Evolutionary conservation across 53 echinoderm and acorn worm genomes (phyloP).

Genomic region (Patiria pectinifera): DNA sequence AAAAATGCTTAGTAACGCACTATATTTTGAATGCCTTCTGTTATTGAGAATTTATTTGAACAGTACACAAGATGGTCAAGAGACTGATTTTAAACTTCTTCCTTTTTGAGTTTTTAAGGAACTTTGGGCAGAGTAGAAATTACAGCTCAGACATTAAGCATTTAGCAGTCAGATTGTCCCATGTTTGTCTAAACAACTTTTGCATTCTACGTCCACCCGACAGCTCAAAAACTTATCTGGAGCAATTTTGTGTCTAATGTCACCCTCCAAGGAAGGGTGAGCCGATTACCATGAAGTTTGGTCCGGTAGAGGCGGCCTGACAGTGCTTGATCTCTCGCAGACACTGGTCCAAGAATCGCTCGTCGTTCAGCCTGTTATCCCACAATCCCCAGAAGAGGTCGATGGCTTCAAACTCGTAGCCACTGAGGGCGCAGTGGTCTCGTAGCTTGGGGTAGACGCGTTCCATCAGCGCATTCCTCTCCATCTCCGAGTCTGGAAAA

Average conservation of each 20-base stretch:
- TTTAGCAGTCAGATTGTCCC: too few relatives aligned
- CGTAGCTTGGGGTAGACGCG: conserved; percentile 89
- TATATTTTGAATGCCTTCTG: too few relatives aligned
- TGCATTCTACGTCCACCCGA: neutral
- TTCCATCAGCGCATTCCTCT: conserved; percentile 88
- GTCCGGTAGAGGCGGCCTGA: conserved; percentile 88
- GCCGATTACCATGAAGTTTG: conserved; percentile 91
- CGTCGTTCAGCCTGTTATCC: conserved; percentile 81
- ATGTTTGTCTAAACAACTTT: too few relatives aligned
- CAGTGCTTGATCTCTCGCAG: conserved; percentile 83
- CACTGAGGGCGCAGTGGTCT: conserved; percentile 81
- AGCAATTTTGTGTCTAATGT: neutral
- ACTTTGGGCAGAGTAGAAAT: too few relatives aligned
- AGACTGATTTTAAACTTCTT: too few relatives aligned
- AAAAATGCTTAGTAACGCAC: too few relatives aligned
- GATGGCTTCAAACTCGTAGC: conserved; percentile 91
- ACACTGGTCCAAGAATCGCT: conserved; percentile 81
- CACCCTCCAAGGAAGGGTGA: neutral
- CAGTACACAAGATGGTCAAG: too few relatives aligned
- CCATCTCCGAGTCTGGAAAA: conserved; percentile 84
- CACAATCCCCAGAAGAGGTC: conserved; percentile 91
- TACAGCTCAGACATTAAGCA: too few relatives aligned
- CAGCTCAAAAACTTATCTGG: neutral
- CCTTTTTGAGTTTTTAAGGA: too few relatives aligned
- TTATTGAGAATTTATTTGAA: too few relatives aligned